Evolutionary conservation across 2,113 vertebrate species (phyloP).

Genomic region (Cygnus atratus): DNA sequence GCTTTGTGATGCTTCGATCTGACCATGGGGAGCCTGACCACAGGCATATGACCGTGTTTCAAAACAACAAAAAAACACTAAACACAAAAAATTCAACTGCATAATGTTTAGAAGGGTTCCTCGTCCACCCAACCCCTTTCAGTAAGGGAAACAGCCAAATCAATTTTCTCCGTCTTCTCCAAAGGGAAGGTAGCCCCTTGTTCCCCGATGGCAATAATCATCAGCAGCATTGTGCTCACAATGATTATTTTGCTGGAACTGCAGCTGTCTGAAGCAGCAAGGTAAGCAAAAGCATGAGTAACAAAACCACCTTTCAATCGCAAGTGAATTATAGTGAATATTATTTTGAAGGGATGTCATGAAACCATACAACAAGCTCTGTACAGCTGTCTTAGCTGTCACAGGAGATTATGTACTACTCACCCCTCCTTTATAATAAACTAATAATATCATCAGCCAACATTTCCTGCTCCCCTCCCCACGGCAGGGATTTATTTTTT

Average conservation of each 20-base stretch:
- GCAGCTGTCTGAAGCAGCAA: not conserved
- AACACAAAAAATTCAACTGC: not conserved
- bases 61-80: not conserved
- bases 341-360: not conserved
- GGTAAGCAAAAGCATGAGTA: not conserved
- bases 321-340: not conserved
- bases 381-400: constrained; percentile 11
- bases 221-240: not conserved
- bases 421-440: constrained; percentile 11
- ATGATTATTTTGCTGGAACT: not conserved
- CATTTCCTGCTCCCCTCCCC: constrained; percentile 20
- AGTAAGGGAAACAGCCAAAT: not conserved
- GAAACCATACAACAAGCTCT: not conserved
- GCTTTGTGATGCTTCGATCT: not conserved
- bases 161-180: not conserved
- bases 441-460: not conserved
- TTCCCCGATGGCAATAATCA: not conserved
- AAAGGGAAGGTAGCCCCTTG: not conserved
- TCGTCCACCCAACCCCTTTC: not conserved
- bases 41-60: not conserved
- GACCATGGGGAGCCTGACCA: not conserved
- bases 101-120: not conserved
- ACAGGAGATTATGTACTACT: not conserved
- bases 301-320: not conserved
- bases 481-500: not conserved